Evolutionary conservation across 2,888 invertebrate genomes (phyloP).

Genomic region (Synanthedon formicaeformis): DNA sequence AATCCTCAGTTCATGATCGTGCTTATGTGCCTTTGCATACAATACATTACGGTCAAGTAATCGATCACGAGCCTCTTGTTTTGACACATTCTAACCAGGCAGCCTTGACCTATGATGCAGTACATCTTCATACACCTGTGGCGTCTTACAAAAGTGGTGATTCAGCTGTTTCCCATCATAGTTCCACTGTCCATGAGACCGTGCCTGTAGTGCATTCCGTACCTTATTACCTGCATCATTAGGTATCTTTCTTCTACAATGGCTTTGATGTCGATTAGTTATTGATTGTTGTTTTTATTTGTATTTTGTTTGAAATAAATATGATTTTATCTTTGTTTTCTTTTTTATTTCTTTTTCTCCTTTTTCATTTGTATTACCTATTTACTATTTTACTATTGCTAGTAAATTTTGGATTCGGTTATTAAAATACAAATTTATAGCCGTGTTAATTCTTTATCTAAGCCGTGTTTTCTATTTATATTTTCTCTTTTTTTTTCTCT

Average conservation of each 20-base stretch:
- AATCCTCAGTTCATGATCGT: constrained; percentile 6
- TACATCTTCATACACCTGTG: constrained; percentile 16
- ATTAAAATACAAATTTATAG: too few species aligned
- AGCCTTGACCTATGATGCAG: constrained; percentile 18
- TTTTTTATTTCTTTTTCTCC: too few species aligned
- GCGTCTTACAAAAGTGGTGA: constrained; percentile 34
- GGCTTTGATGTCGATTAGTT: too few species aligned
- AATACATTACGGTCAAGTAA: neutral
- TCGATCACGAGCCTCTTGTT: neutral
- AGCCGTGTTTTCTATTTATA: too few species aligned
- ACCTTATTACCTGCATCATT: constrained; percentile 33
- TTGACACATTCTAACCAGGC: constrained; percentile 9
- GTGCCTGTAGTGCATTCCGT: constrained; percentile 33
- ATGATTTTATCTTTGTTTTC: too few species aligned
- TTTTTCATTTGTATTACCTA: too few species aligned
- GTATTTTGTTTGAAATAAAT: too few species aligned
- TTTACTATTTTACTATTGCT: too few species aligned
- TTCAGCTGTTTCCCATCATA: constrained; percentile 60
- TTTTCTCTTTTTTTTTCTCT: too few species aligned
- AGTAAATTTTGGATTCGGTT: too few species aligned
- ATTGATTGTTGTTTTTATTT: too few species aligned
- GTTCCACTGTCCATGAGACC: constrained; percentile 55
- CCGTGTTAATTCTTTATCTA: too few species aligned
- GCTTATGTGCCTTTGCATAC: neutral
- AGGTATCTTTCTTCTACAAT: neutral